Evolutionary conservation across 2,888 invertebrate genomes (phyloP).

Genomic region (Acleris laterana): DNA sequence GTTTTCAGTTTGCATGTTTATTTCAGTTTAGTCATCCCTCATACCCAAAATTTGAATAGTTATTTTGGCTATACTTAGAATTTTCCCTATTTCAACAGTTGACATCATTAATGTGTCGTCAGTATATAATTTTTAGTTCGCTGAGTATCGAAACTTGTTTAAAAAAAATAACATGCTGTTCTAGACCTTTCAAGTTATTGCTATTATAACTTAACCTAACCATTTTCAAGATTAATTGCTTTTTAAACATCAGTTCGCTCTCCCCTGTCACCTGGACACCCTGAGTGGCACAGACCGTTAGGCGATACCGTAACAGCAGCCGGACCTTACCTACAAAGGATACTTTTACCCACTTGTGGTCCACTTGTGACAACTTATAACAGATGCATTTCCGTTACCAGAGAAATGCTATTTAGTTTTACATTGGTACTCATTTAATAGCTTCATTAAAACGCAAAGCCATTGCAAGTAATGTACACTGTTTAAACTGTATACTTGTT

Average conservation of each 20-base stretch:
- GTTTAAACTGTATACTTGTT: no score
- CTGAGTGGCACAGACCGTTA: constrained; percentile 48
- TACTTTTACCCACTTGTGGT: constrained; percentile 31
- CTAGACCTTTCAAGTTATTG: no score
- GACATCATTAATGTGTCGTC: no score
- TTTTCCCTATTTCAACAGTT: no score
- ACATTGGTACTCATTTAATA: background rate
- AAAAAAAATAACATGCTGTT: no score
- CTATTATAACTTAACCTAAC: background rate
- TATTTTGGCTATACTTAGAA: no score
- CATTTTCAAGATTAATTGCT: background rate
- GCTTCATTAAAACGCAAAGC: background rate
- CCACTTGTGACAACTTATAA: constrained; percentile 8
- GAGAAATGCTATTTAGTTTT: background rate
- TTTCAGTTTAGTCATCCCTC: no score
- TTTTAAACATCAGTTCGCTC: constrained; percentile 10
- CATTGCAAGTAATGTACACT: no score
- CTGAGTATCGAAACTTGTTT: no score
- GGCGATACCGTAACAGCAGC: constrained; percentile 48
- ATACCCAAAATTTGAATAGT: no score
- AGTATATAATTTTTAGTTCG: no score
- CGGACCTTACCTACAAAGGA: constrained; percentile 44
- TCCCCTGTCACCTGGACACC: constrained; percentile 19
- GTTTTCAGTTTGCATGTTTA: no score
- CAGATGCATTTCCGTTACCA: constrained; percentile 30